phyloP scores from a whole-genome alignment of 2,888 invertebrate genomes.

The Plebejus melissa region DNA sequence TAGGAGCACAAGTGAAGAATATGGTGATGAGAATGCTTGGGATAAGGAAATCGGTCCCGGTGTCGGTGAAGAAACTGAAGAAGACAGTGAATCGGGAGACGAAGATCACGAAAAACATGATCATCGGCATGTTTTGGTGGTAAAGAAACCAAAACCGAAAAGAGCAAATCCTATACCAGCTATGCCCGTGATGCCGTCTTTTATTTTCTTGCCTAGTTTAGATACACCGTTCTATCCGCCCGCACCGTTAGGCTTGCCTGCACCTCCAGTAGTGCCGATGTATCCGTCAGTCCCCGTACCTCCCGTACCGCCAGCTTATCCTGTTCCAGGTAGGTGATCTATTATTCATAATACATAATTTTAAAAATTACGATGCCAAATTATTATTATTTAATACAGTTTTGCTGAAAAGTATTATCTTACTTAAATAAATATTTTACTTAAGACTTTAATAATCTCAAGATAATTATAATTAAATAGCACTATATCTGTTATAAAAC shows the following conservation, averaged over 20 bases:
- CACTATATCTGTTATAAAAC: not conserved
- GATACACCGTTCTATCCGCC: constrained; percentile 66
- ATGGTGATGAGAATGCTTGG: constrained; percentile 38
- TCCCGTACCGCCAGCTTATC: constrained; percentile 46
- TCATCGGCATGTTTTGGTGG: constrained; percentile 61
- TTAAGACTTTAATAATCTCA: not conserved
- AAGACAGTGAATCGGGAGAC: not conserved
- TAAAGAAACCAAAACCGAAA: constrained; percentile 45
- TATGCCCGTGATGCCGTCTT: constrained; percentile 51
- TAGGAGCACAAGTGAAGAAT: constrained; percentile 37
- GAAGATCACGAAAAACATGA: constrained; percentile 46
- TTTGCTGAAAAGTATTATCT: not conserved
- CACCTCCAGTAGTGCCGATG: constrained; percentile 61
- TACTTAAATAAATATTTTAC: not conserved
- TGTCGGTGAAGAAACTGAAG: not conserved
- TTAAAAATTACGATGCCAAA: not conserved
- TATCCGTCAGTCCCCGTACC: constrained; percentile 66
- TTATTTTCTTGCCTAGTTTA: constrained; percentile 64
- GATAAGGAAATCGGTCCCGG: not conserved
- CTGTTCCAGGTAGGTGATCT: constrained; percentile 48
- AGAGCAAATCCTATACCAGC: not conserved
- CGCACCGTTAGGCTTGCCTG: constrained; percentile 63
- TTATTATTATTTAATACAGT: too few species aligned
- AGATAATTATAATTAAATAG: not conserved
- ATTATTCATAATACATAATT: not conserved